Evolutionary conservation across 2,888 invertebrate species (phyloP), one percentile per base, ranked within the genome.

Genomic region (Phanerotoma sp.): DNA sequence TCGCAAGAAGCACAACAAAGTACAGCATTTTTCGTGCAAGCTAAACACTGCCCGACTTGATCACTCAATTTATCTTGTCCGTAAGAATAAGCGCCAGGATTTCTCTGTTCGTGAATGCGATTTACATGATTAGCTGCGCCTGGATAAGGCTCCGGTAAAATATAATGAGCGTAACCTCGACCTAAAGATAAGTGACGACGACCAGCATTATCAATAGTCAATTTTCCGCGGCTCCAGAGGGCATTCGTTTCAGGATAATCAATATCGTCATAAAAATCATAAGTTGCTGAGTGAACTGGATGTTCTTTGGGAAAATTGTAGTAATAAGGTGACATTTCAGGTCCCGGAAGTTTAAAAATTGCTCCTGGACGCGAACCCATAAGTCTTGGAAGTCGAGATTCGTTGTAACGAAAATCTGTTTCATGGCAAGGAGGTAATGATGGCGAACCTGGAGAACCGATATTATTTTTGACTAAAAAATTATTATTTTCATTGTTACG

Each of bases 151-250:
- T 67, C 62, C 6, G 75, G 71, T 20, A 72, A 59, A 42, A 69
- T 63, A 41, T 74, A 75, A 11, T 50, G 54, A 1, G 69, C 72
- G 32, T 68, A 69, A 1, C 77, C 76, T 25, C 77, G 69, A n/a
- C 77, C 77, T 58, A 64, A 52, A 3, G 67, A 61, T n/a, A 77
- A 68, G 11, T 65, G 70, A 54, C 72, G 65, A 25, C 63, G 70
- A 9, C 75, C 75, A 58, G 70, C 66, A 22, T 45, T 54, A 1
- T 69, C 64, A 13, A 71, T 37, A n/a, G 56, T 61, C 11, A 67
- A n/a, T 4, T 57, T 56, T 5, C 72, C 74, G 48, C 75, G 73
- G 18, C 70, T 67, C 71, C 73, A 77, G 60, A 77, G 64, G 15
- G 66, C 50, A 56, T 71, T 72, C 9, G 69, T 66, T 7, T 63